Evolutionary conservation across 2,888 invertebrate species (phyloP), one percentile per base, ranked within the genome.

Genomic region (Aspidapion aeneum): DNA sequence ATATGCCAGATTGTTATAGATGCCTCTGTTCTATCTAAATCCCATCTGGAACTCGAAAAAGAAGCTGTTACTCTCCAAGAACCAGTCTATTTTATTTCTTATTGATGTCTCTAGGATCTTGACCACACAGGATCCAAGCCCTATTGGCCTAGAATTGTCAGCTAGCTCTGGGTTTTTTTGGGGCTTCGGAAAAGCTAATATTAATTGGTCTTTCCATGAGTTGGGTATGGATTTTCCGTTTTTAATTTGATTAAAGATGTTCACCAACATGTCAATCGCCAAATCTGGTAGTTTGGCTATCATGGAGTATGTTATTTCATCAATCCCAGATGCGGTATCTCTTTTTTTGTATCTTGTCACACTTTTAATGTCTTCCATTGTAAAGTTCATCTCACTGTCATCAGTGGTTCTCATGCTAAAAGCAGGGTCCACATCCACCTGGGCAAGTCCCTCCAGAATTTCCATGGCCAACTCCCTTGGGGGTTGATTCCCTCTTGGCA

Each of bases 1-100:
- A 9, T 35, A 58, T 2, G 58, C 49, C 18, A 58, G n/a, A 49
- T 58, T 58, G n/a, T 58, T 58, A 49, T 48, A 19, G 16, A n/a
- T 58, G 1, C 49, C 18, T 50, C 18, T 58, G 3, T 2, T 50
- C 21, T 58, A 49, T 58, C 49, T 48, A 49, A 49, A 48, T 1
- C 49, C 58, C 2, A 19, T 48, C 50, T 49, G 49, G n/a, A n/a
- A 18, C 50, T 5, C 2, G 1, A 9, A 12, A 49, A 58, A 19
- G 20, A 18, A n/a, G 48, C 50, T 2, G n/a, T 49, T 57, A 16
- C 50, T 58, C 21, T 49, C 49, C 16, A 58, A 17, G n/a, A 22
- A 21, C n/a, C 35, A 35, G 17, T 22, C 35, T 1, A 57, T 17
- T 58, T 50, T 49, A 20, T 52, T 58, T 51, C 51, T 58, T 1